Percentiles rank a stretch among this genome's conserved stretches.
Evolutionary conservation across 1,140 invertebrate genomes (phyloP).

Genomic region (Calliphora vicina): DNA sequence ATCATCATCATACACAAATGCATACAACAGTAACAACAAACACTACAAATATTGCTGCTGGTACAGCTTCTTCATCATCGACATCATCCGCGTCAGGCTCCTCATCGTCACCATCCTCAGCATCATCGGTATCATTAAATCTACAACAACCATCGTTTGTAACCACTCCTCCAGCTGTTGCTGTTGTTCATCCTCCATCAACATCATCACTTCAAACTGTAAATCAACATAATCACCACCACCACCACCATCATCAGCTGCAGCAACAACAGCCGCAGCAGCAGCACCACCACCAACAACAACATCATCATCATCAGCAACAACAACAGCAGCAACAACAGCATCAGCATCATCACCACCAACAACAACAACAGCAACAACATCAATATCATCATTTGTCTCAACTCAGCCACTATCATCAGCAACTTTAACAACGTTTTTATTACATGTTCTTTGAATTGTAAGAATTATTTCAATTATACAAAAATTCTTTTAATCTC

Average conservation of each 20-base stretch:
- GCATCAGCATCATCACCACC: slow-evolving; percentile 38
- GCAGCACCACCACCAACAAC: slow-evolving; percentile 3
- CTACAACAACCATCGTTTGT: background rate
- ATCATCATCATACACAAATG: slow-evolving; percentile 12
- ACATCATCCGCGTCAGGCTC: background rate
- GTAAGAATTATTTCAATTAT: slow-evolving; percentile 22
- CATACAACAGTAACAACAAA: slow-evolving; percentile 21
- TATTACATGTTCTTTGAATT: slow-evolving; percentile 30
- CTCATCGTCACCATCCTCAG: slow-evolving; percentile 29
- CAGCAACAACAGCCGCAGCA: slow-evolving; percentile 31
- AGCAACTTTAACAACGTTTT: slow-evolving; percentile 61
- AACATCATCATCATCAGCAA: slow-evolving; percentile 32
- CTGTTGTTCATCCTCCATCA: background rate
- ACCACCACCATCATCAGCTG: background rate
- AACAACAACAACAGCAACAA: slow-evolving; percentile 16
- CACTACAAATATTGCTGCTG: slow-evolving; percentile 39
- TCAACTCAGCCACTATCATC: slow-evolving; percentile 54
- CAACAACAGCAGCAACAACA: slow-evolving; percentile 38
- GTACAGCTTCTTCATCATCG: slow-evolving; percentile 36
- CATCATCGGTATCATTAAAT: background rate
- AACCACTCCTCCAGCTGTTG: background rate
- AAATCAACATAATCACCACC: background rate
- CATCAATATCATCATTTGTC: slow-evolving; percentile 29
- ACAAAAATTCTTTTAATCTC: slow-evolving; percentile 7
- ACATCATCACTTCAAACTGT: background rate